A percentile compares a stretch with the other conserved stretches of the same genome.
phyloP scores from a whole-genome alignment of 1,140 invertebrate genomes.

The Hycleus cichorii region DNA sequence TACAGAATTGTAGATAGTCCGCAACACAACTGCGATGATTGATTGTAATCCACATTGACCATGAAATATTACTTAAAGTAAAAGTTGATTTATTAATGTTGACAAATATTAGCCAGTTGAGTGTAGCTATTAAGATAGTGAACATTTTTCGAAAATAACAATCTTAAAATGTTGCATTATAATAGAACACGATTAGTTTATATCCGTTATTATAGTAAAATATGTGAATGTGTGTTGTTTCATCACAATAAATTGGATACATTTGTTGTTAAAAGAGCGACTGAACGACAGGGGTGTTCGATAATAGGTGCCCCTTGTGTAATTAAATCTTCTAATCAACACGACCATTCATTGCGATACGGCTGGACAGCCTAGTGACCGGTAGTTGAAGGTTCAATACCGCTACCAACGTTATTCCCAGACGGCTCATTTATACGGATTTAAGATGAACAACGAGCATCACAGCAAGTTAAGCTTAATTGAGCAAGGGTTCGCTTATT shows the following conservation, averaged over 20 bases:
- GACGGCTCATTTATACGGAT: constrained; percentile 39
- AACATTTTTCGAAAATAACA: no score
- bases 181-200: no score
- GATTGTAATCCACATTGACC: no score
- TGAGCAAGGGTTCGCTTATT: constrained; percentile 35
- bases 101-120: no score
- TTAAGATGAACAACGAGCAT: constrained; percentile 36
- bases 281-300: constrained; percentile 22
- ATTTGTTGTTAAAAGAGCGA: constrained; percentile 5
- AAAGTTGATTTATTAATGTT: no score
- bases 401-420: constrained; percentile 31
- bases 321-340: constrained; percentile 43
- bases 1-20: no score
- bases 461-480: constrained; percentile 32
- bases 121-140: no score
- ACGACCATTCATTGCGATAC: constrained; percentile 38
- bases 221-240: not conserved
- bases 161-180: not conserved
- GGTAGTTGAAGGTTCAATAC: constrained; percentile 22
- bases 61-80: no score
- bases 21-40: no score
- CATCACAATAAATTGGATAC: constrained; percentile 7
- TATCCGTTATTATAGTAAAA: not conserved
- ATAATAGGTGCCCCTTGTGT: constrained; percentile 31
- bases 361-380: constrained; percentile 23